phyloP scores from a whole-genome alignment of 1,140 invertebrate genomes.

The Saccostrea glomerata region DNA sequence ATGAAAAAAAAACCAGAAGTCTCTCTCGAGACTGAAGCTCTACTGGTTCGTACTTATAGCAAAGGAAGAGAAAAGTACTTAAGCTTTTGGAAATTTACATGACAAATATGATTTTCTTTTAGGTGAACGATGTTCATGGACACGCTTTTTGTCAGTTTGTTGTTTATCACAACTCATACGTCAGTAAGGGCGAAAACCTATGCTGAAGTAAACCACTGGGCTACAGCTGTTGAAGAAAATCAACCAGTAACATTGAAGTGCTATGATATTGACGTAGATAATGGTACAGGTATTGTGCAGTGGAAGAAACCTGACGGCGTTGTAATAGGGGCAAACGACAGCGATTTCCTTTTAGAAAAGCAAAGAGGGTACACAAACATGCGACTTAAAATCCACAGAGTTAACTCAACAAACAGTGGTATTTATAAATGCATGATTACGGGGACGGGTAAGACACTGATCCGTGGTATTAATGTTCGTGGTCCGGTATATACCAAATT shows the following conservation, averaged over 20 bases:
- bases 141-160: background rate
- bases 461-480: constrained; percentile 19
- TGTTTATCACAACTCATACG: background rate
- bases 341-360: background rate
- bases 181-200: background rate
- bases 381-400: background rate
- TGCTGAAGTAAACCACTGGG: background rate
- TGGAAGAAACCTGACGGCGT: background rate
- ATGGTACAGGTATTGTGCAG: background rate
- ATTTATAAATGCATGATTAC: constrained; percentile 1
- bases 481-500: background rate
- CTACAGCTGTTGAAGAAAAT: background rate
- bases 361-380: background rate
- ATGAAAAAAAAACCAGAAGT: no score
- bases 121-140: background rate
- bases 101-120: background rate
- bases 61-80: no score
- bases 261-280: background rate
- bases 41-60: no score
- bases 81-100: no score
- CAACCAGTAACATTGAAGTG: background rate
- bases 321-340: background rate
- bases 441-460: background rate
- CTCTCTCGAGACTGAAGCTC: no score
- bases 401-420: constrained; percentile 3